These are phyloP conservation scores for Mallotus villosus DNA, from an alignment of 2,797 vertebrate species.

Conservation along the genomic window DNA sequence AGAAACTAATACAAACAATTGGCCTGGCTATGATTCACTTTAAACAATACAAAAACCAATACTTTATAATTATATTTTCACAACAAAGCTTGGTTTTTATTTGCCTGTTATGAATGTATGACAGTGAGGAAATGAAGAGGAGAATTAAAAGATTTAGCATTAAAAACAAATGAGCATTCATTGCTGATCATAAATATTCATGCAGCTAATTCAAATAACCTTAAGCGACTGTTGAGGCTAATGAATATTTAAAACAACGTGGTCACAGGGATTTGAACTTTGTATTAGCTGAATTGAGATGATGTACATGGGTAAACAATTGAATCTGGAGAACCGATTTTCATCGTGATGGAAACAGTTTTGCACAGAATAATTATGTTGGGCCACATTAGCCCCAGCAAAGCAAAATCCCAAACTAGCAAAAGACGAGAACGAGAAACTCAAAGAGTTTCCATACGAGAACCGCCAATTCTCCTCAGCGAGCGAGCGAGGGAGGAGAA, in stretches of 20 bases:
- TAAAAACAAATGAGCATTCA: constrained; percentile 88
- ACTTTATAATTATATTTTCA: constrained; percentile 54
- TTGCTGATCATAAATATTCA: constrained; percentile 91
- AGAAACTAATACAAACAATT: constrained; percentile 67
- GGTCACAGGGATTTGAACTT: constrained; percentile 88
- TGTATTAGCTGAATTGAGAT: constrained; percentile 83
- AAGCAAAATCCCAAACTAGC: background rate
- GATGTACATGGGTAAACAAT: constrained; percentile 87
- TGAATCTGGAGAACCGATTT: constrained; percentile 68
- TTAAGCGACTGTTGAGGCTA: constrained; percentile 87
- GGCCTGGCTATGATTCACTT: constrained; percentile 60
- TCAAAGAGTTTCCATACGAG: background rate
- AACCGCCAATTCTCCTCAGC: background rate
- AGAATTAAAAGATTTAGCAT: constrained; percentile 71
- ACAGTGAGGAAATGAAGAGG: constrained; percentile 65
- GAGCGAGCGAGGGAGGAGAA: background rate
- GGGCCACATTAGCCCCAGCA: background rate
- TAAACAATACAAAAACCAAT: constrained; percentile 55
- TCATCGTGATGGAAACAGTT: constrained; percentile 51
- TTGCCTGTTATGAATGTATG: constrained; percentile 58
- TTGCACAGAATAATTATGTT: background rate
- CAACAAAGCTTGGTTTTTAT: constrained; percentile 69
- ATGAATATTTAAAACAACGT: constrained; percentile 93
- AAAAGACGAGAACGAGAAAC: background rate
- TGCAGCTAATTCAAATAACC: constrained; percentile 92